Evolutionary conservation across 2,888 invertebrate genomes (phyloP).

Genomic region (Lathronympha strigana): DNA sequence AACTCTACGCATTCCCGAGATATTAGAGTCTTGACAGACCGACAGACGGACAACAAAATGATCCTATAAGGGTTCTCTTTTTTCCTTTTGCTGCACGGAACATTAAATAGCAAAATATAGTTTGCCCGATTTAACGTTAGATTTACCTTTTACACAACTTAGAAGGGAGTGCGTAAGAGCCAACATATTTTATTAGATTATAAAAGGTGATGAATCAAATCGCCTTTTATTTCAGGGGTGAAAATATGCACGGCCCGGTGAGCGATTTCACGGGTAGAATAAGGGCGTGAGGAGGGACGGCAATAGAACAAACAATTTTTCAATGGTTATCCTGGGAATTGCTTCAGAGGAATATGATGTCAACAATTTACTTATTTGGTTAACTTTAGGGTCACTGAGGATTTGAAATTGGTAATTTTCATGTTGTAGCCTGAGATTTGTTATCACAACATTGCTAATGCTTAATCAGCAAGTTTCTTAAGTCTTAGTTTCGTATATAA

Average conservation of each 20-base stretch:
- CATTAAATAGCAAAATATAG: too few species aligned
- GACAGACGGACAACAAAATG: too few species aligned
- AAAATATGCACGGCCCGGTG: constrained; percentile 35
- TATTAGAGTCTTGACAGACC: too few species aligned
- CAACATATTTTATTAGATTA: constrained; percentile 5
- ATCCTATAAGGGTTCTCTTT: too few species aligned
- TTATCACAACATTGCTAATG: too few species aligned
- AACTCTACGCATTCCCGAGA: too few species aligned
- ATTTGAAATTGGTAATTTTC: constrained; percentile 8
- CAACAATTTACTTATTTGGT: constrained; percentile 35
- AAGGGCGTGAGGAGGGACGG: constrained; percentile 23
- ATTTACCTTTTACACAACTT: too few species aligned
- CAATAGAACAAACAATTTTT: constrained; percentile 38
- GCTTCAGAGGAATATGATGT: constrained; percentile 25
- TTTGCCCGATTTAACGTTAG: too few species aligned
- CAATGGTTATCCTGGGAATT: constrained; percentile 32
- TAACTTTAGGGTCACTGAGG: constrained; percentile 11
- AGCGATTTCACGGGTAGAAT: constrained; percentile 38
- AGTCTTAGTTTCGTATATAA: too few species aligned
- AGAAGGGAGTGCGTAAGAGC: background rate
- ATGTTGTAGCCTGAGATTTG: too few species aligned
- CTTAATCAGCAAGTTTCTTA: too few species aligned
- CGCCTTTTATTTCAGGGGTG: constrained; percentile 34
- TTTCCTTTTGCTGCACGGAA: too few species aligned
- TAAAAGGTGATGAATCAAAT: constrained; percentile 40